Conservation (phyloP, 2,797 vertebrate species). For the Sphenopsis melanotis region DNA sequence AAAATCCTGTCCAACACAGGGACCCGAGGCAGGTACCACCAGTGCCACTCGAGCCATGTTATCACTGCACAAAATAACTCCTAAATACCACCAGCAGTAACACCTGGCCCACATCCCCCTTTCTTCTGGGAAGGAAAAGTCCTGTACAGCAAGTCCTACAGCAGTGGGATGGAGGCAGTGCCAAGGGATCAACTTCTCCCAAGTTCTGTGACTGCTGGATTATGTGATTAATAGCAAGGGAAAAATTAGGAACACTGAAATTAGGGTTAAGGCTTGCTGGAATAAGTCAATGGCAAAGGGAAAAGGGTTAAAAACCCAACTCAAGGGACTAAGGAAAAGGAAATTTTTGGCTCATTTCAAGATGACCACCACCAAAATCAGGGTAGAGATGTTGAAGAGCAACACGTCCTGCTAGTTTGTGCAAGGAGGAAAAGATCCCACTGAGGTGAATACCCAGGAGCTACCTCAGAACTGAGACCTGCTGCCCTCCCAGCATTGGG, state of each 20-base stretch:
- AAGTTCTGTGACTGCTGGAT: background rate
- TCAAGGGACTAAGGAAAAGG: background rate
- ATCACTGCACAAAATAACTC: background rate
- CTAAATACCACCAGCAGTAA: background rate
- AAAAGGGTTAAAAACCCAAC: background rate
- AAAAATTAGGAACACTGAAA: background rate
- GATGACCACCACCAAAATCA: background rate
- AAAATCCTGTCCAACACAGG: background rate
- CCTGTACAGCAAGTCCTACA: background rate
- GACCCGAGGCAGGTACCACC: background rate
- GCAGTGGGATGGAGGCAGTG: background rate
- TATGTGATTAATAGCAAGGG: background rate
- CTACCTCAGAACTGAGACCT: background rate
- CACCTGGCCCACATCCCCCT: accelerated
- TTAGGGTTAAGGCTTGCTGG: background rate
- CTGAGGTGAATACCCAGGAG: background rate
- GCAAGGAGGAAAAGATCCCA: background rate
- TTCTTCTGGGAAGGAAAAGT: background rate
- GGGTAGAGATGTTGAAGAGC: background rate
- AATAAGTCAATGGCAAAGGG: background rate
- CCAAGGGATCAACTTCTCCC: background rate
- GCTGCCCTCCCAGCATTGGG: background rate
- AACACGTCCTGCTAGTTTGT: background rate
- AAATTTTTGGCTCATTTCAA: background rate
- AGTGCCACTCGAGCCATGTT: background rate